Percentiles rank a stretch among this genome's conserved stretches.
These are phyloP conservation scores for Hystrix brachyura DNA, from an alignment of 2,113 vertebrate species.

Conservation along the genomic window DNA sequence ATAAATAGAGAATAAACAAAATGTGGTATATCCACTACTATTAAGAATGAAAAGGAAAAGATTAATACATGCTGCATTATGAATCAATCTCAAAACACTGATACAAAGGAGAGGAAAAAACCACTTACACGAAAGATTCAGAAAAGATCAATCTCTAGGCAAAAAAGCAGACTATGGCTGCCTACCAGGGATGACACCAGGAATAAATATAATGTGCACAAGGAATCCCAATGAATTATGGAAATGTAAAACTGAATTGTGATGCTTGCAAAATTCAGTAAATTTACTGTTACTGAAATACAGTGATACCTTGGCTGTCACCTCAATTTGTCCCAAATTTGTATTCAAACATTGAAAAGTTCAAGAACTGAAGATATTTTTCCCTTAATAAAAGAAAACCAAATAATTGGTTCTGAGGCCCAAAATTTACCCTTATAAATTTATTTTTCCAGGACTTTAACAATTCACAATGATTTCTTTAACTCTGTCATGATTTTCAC, in stretches of 20 bases:
- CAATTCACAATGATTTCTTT: neutral
- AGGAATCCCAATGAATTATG: neutral
- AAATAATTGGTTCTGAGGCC: neutral
- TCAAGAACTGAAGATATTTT: neutral
- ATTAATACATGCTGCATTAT: neutral
- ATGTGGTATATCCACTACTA: neutral
- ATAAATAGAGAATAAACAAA: neutral
- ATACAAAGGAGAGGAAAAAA: neutral
- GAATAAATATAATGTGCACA: neutral
- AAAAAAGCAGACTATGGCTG: neutral
- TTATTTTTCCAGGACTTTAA: neutral
- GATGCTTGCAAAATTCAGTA: neutral
- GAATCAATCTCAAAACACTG: neutral
- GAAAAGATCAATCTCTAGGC: neutral
- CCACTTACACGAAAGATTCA: neutral
- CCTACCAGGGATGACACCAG: neutral
- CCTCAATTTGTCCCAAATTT: neutral
- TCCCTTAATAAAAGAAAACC: neutral
- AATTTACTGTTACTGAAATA: neutral
- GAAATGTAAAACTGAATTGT: neutral
- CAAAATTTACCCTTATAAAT: neutral
- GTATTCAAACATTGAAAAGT: neutral
- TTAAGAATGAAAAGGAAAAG: neutral
- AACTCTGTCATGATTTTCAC: neutral
- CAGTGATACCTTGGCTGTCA: neutral